Base-by-base conservation (phyloP, 1,140 invertebrate species). In the Bombus waltoni region DNA sequence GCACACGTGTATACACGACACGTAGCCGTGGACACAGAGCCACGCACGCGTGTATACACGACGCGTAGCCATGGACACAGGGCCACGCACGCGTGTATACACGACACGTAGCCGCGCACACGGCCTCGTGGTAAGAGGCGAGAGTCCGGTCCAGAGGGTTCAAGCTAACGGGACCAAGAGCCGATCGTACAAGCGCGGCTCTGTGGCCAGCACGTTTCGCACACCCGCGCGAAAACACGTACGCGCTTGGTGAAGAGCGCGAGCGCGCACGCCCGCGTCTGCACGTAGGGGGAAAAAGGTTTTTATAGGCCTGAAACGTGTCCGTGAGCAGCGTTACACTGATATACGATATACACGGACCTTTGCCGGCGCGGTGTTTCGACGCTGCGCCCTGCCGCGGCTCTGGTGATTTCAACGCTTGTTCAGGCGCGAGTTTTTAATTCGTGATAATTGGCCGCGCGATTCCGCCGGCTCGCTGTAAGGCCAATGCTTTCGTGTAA, bases 101-200 rank as follows among this genome's bases (percentile, higher is more conserved):
- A 53, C 47, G 47, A 53, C 18, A 22, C 6, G 18, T 22, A 53
- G 47, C 6, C 5, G 74, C 25, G 25, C 83, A 44, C 53, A 85
- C 57, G 35, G 44, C 71, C 78, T 40, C 38, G 38, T 71, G 86
- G 80, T 70, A 75, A 38, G 80, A 90, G 77, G 86, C 81, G 85
- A 81, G 77, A 88, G 89, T 89, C 89, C 87, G 90, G 90, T 90
- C 88, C 89, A 88, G 92, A 93, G 93, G 92, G 91, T 93, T 93
- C 92, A 92, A 93, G 91, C 85, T 94, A 94, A 94, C 93, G 93
- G 93, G 91, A 93, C 91, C 80, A 62, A 53, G 47, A 92, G 89
- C 90, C 91, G 91, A 93, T 93, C 90, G 84, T 91, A 68, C 32
- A 86, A 82, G 90, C 82, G 84, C 75, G 86, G 75, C 70, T 86